Percentiles rank a stretch among this genome's conserved stretches.
These are phyloP conservation scores for Chrysoperla carnea DNA, from an alignment of 1,140 invertebrate species.

Conservation along the genomic window DNA sequence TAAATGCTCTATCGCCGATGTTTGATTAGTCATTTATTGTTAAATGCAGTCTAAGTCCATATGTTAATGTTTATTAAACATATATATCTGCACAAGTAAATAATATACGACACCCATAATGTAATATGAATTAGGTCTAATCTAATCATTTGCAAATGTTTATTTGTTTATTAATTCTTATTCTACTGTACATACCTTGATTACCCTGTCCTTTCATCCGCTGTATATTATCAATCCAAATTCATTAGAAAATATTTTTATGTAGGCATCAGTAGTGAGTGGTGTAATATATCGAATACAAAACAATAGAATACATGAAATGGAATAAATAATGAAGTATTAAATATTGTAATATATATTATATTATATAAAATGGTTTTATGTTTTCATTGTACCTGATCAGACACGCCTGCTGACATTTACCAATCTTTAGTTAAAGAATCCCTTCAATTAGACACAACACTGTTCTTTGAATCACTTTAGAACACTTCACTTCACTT, in stretches of 20 bases:
- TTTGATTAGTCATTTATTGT: no score
- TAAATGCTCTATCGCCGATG: no score
- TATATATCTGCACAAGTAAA: no score
- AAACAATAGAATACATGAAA: background rate
- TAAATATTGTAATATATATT: background rate
- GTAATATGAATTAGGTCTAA: no score
- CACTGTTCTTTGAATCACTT: background rate
- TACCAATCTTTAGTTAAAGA: constrained; percentile 23
- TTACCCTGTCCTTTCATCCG: constrained; percentile 84
- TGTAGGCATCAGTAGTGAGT: no score
- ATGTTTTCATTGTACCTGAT: constrained; percentile 30
- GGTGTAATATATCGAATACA: no score
- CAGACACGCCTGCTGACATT: constrained; percentile 53
- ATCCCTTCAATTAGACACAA: constrained; percentile 6
- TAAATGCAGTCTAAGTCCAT: no score
- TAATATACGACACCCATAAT: no score
- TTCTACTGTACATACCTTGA: constrained; percentile 36
- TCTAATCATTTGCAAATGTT: no score
- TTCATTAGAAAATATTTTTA: no score
- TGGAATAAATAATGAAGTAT: background rate
- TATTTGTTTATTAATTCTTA: no score
- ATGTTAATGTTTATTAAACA: no score
- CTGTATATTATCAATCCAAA: constrained; percentile 26
- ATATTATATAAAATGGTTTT: background rate
- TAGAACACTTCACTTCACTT: constrained; percentile 4